Base-by-base conservation (phyloP, 2,888 invertebrate species). In the Oligia fasciuncula region DNA sequence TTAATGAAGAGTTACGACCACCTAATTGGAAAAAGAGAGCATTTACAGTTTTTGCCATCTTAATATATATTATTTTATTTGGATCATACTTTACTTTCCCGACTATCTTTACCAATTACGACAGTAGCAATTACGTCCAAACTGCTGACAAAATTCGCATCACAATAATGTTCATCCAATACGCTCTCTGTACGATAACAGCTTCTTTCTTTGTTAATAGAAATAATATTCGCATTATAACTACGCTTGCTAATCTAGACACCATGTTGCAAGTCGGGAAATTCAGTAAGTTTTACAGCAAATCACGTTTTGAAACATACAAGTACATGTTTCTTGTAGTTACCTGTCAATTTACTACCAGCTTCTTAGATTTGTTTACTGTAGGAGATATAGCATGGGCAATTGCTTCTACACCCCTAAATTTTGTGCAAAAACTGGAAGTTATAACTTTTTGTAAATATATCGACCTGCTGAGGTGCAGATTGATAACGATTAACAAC, bases 401-500 rank as follows among this genome's bases (percentile, higher is more conserved):
- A 43, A 70, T 82, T 63, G 60, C 69, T 29, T 73, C 80, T n/a
- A n/a, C 51, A 35, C 80, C 85, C 2, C 73, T 85, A 54, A 54
- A 73, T 54, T 80, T 82, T 66, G 73, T 80, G 19, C 80, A 85
- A 69, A 85, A 80, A 65, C 40, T 82, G 4, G 82, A 82, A 82
- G 66, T 85, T 19, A 73, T 85, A 66, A 82, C 62, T 1, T 82
- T 83, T 83, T 82, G 83, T 49, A 83, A 74, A 83, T 82, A 82
- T 57, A 23, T 82, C 4, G 83, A 83, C 51, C 35, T 84, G 13
- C 17, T 73, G 40, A 71, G 75, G 13, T 65, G 49, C 29, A 35
- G 73, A 75, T 40, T 74, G 14, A 69, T 76, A 29, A 72, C 93
- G 43, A 90, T 95, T 40, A 95, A 95, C 73, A 83, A 87, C 11